These are phyloP conservation scores for Caradrina clavipalpis DNA, from an alignment of 2,888 invertebrate genomes.

Conservation along the genomic window DNA sequence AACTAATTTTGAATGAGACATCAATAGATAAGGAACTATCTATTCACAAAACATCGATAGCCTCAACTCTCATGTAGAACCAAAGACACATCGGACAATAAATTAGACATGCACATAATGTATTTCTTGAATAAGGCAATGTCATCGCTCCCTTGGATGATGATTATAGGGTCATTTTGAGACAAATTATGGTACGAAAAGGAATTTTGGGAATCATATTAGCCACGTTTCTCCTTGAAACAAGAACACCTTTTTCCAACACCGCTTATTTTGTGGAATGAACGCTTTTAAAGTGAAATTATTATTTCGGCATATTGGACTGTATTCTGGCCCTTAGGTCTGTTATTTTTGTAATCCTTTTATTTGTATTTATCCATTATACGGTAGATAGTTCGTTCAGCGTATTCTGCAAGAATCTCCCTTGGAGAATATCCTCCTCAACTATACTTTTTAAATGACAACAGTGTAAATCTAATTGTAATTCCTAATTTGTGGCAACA, in stretches of 20 bases:
- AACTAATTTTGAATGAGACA: background rate
- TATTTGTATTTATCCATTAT: too few relatives aligned
- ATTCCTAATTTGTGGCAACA: too few relatives aligned
- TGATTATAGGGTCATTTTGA: slow-evolving; percentile 51
- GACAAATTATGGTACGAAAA: slow-evolving; percentile 25
- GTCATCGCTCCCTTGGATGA: background rate
- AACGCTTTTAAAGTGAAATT: background rate
- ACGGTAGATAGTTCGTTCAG: too few relatives aligned
- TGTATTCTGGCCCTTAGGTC: too few relatives aligned
- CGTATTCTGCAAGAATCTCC: too few relatives aligned
- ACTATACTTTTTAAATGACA: too few relatives aligned
- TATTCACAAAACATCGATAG: background rate
- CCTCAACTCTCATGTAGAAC: background rate
- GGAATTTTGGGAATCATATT: slow-evolving; percentile 42
- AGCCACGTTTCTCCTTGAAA: background rate
- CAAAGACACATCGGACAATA: background rate
- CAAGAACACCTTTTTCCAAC: slow-evolving; percentile 4
- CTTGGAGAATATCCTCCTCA: too few relatives aligned
- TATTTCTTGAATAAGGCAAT: slow-evolving; percentile 16
- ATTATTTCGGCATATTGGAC: too few relatives aligned
- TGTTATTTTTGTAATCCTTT: too few relatives aligned
- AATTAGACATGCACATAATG: background rate
- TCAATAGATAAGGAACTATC: too few relatives aligned
- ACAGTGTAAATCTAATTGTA: too few relatives aligned
- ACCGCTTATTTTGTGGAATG: background rate